phyloP scores from a whole-genome alignment of 2,113 vertebrate species.

The Capreolus pygargus region DNA sequence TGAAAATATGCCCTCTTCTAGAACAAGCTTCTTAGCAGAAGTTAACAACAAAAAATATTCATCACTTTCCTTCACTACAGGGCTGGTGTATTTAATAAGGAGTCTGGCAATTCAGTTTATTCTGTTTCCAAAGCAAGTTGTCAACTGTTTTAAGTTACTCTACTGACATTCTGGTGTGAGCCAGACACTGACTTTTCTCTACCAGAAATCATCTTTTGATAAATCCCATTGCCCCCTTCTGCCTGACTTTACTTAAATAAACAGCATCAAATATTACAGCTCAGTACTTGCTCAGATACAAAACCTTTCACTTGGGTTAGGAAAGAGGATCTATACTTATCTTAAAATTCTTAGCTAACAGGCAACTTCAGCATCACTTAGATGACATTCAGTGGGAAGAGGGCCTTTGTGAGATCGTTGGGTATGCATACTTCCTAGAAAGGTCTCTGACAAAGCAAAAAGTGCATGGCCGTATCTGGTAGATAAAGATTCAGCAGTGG shows the following conservation, averaged over 20 bases:
- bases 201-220: background rate
- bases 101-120: background rate
- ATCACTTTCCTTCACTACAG: background rate
- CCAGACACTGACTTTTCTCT: background rate
- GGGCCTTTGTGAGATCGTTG: background rate
- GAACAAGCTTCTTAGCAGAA: constrained; percentile 24
- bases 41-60: constrained; percentile 4
- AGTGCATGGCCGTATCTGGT: background rate
- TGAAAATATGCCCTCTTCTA: background rate
- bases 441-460: background rate
- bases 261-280: background rate
- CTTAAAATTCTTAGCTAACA: background rate
- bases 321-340: background rate
- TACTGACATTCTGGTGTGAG: background rate
- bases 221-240: background rate
- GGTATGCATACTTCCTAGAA: background rate
- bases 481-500: background rate
- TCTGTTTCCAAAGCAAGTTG: background rate
- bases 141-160: background rate
- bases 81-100: background rate
- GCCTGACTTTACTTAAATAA: background rate
- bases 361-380: background rate
- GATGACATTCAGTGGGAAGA: background rate
- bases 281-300: background rate
- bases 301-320: constrained; percentile 1